Base-by-base conservation (phyloP, 2,888 invertebrate species). In the Laothoe populi region DNA sequence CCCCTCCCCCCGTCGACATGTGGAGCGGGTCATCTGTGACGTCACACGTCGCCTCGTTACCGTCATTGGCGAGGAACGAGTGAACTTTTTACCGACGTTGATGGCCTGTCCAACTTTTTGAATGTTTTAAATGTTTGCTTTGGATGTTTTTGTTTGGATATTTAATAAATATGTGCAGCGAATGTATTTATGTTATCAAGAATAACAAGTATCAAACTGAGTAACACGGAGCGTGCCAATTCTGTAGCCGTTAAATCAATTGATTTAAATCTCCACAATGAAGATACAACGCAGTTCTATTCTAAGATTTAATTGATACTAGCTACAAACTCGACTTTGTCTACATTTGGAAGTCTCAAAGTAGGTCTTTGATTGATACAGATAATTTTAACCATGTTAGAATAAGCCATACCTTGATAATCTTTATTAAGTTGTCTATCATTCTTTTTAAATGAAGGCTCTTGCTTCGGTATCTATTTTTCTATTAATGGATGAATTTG, bases 21-120 rank as follows among this genome's bases (percentile, higher is more conserved):
- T 82, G 73, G 79, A 76, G 67, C 83, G 78, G 82, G 84, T 81
- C 83, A 81, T 78, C 81, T 69, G 81, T 88, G 91, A 90, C 90
- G 91, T 88, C 89, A 86, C 72, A 63, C 66, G 65, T 63, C 70
- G 67, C 66, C 65, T 70, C 63, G 60, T 65, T 67, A 70, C 64
- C 67, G 67, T 68, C 69, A 70, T 70, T 68, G 65, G 68, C 70
- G 72, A 77, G 77, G 80, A 78, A 77, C 65, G 69, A 65, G 57
- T 65, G 63, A 66, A 59, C 42, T 57, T 46, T 48, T 58, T 48
- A 58, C 46, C 11, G 26, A 7, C 40, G 48, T 26, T 40, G 40
- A 53, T 60, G 8, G 35, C 16, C 31, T 16, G 31, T 35, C 19
- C 19, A 2, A 35, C 19, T 11, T 31, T 35, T 53, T 53, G 19